Evolutionary conservation across 2,113 vertebrate species (phyloP).

Genomic region (Dolichotis patagonum): DNA sequence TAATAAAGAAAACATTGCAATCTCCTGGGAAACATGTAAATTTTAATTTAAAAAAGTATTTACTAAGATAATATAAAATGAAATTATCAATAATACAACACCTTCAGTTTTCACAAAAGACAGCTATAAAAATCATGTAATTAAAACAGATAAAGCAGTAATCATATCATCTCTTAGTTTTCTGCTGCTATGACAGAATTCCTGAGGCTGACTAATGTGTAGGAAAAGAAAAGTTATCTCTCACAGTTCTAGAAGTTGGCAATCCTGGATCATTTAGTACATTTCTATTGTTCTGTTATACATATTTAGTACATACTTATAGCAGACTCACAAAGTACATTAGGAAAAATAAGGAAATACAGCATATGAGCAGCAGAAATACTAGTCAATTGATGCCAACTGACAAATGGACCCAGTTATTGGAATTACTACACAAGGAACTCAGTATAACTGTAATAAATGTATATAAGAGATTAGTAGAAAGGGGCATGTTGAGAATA

Average conservation of each 20-base stretch:
- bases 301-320: background rate
- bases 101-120: background rate
- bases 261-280: background rate
- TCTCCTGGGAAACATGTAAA: background rate
- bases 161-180: background rate
- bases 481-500: background rate
- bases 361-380: background rate
- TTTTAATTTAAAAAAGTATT: background rate
- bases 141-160: background rate
- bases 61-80: background rate
- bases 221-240: background rate
- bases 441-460: background rate
- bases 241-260: too few relatives aligned
- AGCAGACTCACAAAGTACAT: background rate
- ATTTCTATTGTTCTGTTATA: background rate
- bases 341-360: background rate
- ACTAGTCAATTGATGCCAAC: background rate
- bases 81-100: background rate
- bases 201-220: too few relatives aligned
- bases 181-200: background rate
- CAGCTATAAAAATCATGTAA: background rate
- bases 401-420: background rate
- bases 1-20: background rate
- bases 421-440: background rate
- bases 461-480: background rate